These are phyloP conservation scores for Otolemur crassicaudatus DNA, from an alignment of 2,797 vertebrate genomes.

Conservation along the genomic window DNA sequence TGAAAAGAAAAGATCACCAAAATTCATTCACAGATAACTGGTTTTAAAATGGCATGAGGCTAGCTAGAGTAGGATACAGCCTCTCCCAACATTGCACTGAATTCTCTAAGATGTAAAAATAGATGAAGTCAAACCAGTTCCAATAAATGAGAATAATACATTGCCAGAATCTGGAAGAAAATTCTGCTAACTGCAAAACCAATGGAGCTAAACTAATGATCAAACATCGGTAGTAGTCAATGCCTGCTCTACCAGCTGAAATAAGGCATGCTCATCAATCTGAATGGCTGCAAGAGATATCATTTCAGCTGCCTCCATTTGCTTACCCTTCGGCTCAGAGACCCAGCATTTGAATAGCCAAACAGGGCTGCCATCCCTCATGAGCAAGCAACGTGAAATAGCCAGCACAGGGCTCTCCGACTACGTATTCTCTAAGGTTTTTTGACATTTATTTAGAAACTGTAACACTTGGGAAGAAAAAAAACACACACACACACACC, in stretches of 20 bases:
- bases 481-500: neutral
- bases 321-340: neutral
- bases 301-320: neutral
- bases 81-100: neutral
- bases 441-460: neutral
- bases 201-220: neutral
- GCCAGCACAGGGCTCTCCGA: neutral
- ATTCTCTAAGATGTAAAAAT: slow-evolving; percentile 15
- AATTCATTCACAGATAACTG: neutral
- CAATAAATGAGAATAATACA: neutral
- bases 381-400: neutral
- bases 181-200: neutral
- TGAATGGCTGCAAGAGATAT: neutral
- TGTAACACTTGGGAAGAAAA: neutral
- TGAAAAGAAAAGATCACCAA: neutral
- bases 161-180: neutral
- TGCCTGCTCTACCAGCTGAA: neutral
- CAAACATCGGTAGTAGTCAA: neutral
- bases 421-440: neutral
- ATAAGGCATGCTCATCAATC: neutral
- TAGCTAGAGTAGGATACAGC: neutral
- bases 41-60: neutral
- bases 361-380: neutral
- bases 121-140: neutral
- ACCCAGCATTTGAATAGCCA: neutral